Evolutionary conservation across 2,888 invertebrate species (phyloP), one percentile per base, ranked within the genome.

Genomic region (Proisotoma minuta): DNA sequence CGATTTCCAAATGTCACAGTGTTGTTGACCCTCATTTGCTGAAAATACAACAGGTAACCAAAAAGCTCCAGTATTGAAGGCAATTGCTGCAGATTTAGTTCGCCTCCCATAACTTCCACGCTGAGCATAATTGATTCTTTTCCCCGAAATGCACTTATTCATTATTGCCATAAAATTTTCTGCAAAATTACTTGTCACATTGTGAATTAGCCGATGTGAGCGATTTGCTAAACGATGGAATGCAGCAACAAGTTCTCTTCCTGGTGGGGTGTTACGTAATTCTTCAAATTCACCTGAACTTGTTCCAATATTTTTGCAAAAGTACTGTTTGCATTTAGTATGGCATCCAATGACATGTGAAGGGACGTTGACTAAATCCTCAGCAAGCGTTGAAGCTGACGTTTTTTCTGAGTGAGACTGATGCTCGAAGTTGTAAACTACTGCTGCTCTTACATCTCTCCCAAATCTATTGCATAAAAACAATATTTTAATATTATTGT

Each of bases 311-410:
- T 39, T 20, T n/a, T 51, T 53, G 50, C 66, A 66, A 54, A 48
- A 66, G 39, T 51, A 58, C 5, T 3, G 18, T 2, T 57, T 40
- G 57, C 59, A 66, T 3, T 53, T 20, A 2, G 15, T 18, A 40
- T 67, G 67, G 8, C 29, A 20, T 3, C 67, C 67, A 43, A 65
- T 48, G 2, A 65, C 50, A 34, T 67, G 67, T 49, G 49, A 51
- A 3, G 63, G 60, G n/a, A 58, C 47, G 56, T 66, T 66, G 18
- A n/a, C 18, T 3, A 67, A 47, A 10, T 61, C 64, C 12, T 61
- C 54, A 12, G 29, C 47, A 43, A 66, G 51, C 15, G 28, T 28
- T 18, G 4, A 27, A 1, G 58, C 53, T 24, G 49, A 28, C 8
- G 57, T 48, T 3, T 18, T 8, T 8, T 43, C 28, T 15, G 3